These are phyloP conservation scores for Augochlora pura DNA, from an alignment of 1,140 invertebrate species.

Conservation along the genomic window DNA sequence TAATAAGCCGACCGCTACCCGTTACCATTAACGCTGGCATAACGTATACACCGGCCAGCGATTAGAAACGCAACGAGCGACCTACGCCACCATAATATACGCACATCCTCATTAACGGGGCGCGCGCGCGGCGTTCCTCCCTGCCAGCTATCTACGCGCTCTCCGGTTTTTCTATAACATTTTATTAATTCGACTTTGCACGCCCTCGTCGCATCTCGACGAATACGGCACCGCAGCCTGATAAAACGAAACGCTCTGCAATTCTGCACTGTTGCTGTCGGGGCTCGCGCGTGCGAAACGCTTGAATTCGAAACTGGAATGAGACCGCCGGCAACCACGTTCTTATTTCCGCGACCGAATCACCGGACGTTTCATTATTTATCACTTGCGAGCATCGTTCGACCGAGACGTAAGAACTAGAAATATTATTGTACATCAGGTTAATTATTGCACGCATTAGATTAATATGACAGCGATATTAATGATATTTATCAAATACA, in stretches of 20 bases:
- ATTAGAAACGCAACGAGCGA: slow-evolving; percentile 61
- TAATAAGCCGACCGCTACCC: slow-evolving; percentile 46
- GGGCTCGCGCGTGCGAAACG: no score
- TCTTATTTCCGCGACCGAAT: no score
- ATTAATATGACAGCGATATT: no score
- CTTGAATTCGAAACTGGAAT: no score
- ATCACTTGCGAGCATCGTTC: no score
- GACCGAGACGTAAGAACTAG: no score
- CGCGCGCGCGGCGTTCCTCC: slow-evolving; percentile 55
- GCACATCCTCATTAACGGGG: slow-evolving; percentile 74
- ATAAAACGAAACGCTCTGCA: background rate
- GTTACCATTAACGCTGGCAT: slow-evolving; percentile 55
- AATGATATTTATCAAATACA: no score
- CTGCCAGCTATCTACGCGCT: slow-evolving; percentile 59
- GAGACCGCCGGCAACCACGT: no score
- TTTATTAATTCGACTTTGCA: slow-evolving; percentile 75
- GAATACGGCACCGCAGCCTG: background rate
- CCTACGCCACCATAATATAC: slow-evolving; percentile 63
- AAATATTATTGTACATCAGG: no score
- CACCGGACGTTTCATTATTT: no score
- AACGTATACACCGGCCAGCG: slow-evolving; percentile 48
- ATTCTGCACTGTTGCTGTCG: no score
- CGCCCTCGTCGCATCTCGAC: slow-evolving; percentile 1
- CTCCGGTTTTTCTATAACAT: slow-evolving; percentile 63
- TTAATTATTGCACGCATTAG: no score